Conservation (phyloP, 2,888 invertebrate species). For the Drosophila kanekoi region DNA sequence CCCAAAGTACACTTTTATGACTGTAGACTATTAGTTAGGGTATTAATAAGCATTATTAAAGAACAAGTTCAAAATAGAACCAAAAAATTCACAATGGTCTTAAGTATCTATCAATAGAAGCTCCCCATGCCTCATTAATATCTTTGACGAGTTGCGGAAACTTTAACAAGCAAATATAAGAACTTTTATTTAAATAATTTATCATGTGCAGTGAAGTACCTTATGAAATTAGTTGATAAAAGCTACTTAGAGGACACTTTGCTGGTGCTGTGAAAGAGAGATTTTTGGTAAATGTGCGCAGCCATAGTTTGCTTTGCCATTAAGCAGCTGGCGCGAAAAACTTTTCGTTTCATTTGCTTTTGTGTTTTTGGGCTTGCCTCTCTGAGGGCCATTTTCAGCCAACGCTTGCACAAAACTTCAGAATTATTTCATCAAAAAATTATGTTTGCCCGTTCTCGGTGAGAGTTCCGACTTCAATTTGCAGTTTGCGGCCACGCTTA, state of each 20-base stretch:
- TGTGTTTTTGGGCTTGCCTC: conserved; percentile 15
- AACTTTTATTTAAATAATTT: background rate
- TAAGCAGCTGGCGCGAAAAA: conserved; percentile 57
- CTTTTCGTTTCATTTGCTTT: conserved; percentile 54
- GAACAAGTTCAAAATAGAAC: no score
- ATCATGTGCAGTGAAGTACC: background rate
- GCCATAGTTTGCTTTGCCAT: conserved; percentile 59
- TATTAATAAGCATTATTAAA: no score
- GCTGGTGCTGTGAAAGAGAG: background rate
- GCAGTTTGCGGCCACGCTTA: conserved; percentile 51
- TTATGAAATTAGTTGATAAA: conserved; percentile 17
- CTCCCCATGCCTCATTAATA: no score
- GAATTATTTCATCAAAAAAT: conserved; percentile 66
- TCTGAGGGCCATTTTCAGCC: conserved; percentile 37
- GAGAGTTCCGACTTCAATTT: conserved; percentile 47
- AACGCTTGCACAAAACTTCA: conserved; percentile 72
- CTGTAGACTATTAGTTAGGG: no score
- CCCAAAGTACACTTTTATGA: no score
- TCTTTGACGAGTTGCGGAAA: no score
- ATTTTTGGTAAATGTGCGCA: conserved; percentile 4
- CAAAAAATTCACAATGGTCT: no score
- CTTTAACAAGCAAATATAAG: background rate
- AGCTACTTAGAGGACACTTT: conserved; percentile 10
- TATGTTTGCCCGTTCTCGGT: conserved; percentile 11
- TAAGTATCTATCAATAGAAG: no score